Conservation (phyloP, 1,140 invertebrate species). For the Charaxes varanes region DNA sequence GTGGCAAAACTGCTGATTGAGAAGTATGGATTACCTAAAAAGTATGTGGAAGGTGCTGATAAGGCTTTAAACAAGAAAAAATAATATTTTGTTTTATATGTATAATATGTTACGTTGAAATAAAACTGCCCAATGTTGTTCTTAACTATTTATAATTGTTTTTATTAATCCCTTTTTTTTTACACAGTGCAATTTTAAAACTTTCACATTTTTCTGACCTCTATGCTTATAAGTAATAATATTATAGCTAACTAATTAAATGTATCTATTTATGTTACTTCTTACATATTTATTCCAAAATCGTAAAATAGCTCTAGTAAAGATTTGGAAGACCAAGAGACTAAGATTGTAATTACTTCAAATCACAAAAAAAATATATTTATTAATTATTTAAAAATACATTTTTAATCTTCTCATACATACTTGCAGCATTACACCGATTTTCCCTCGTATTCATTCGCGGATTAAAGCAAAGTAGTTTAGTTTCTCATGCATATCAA, state of each 20-base stretch:
- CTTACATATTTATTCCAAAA: not conserved
- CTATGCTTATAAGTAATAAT: not conserved
- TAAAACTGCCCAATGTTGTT: constrained; percentile 1
- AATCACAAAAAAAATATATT: too few species aligned
- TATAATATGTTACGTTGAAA: constrained; percentile 8
- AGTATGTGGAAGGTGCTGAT: constrained; percentile 69
- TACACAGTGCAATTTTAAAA: too few species aligned
- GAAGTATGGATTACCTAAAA: constrained; percentile 68
- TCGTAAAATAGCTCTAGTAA: not conserved
- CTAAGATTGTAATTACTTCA: too few species aligned
- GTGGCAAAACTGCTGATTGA: constrained; percentile 67
- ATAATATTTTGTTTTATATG: constrained; percentile 19
- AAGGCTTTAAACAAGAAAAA: constrained; percentile 70
- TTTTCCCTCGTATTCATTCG: too few species aligned
- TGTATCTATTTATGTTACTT: not conserved
- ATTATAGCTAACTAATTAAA: too few species aligned
- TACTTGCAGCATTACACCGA: too few species aligned
- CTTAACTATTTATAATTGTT: constrained; percentile 6
- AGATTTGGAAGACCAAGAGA: constrained; percentile 4
- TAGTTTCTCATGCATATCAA: too few species aligned
- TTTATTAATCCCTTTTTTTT: constrained; percentile 3
- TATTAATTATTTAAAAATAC: too few species aligned
- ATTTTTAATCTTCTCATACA: too few species aligned
- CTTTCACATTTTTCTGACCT: too few species aligned
- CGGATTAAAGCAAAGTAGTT: too few species aligned